Evolutionary conservation across 2,888 invertebrate species (phyloP).

Genomic region (Tridacna gigas): DNA sequence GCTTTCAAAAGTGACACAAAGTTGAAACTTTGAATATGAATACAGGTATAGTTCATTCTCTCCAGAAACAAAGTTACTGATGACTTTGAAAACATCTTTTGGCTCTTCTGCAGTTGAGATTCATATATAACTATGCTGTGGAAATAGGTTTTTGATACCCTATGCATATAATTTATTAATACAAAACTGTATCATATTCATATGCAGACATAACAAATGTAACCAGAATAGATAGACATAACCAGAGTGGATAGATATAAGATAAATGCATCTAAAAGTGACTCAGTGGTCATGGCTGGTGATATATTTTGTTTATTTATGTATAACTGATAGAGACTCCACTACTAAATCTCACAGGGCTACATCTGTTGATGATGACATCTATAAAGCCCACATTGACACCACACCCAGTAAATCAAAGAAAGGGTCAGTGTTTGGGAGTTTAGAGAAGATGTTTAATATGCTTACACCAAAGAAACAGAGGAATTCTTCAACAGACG

Average conservation of each 20-base stretch:
- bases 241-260: neutral
- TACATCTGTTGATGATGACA: slow-evolving; percentile 82
- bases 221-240: neutral
- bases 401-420: slow-evolving; percentile 82
- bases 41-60: too few relatives aligned
- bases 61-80: too few relatives aligned
- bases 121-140: neutral
- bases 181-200: neutral
- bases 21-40: too few relatives aligned
- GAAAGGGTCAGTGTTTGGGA: slow-evolving; percentile 88
- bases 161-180: neutral
- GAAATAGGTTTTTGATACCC: neutral
- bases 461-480: slow-evolving; percentile 89
- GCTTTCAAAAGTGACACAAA: too few relatives aligned
- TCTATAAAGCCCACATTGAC: slow-evolving; percentile 79
- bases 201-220: too few relatives aligned
- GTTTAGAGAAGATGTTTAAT: slow-evolving; percentile 89
- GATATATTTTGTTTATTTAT: slow-evolving; percentile 27
- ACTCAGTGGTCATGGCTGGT: slow-evolving; percentile 61
- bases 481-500: slow-evolving; percentile 75
- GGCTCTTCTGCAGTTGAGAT: too few relatives aligned
- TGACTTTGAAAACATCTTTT: too few relatives aligned
- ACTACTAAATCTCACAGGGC: slow-evolving; percentile 72
- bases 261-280: slow-evolving; percentile 7
- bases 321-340: slow-evolving; percentile 54